A percentile compares a stretch with the other conserved stretches of the same genome.
phyloP scores from a whole-genome alignment of 2,113 vertebrate genomes.

The Hypocryptadius cinnamomeus region DNA sequence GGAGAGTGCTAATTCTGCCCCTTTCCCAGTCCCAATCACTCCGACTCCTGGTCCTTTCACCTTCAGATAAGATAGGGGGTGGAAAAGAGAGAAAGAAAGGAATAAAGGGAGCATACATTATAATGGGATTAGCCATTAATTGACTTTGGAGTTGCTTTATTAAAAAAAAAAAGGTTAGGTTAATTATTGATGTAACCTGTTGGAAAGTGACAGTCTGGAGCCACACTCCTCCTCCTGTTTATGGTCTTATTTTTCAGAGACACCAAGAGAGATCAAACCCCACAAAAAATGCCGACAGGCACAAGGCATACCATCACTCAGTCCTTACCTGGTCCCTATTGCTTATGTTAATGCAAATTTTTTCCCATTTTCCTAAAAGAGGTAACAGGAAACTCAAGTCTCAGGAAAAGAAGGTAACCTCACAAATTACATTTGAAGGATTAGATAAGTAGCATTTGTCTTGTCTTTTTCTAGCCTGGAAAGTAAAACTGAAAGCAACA shows the following conservation, averaged over 20 bases:
- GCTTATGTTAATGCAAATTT: neutral
- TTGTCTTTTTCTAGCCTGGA: neutral
- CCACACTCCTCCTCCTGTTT: neutral
- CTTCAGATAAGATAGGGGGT: neutral
- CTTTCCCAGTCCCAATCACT: constrained; percentile 69
- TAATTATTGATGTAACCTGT: neutral
- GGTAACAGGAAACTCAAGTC: neutral
- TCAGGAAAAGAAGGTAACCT: neutral
- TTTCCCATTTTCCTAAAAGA: neutral
- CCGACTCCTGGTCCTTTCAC: constrained; percentile 68
- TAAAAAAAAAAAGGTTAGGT: neutral
- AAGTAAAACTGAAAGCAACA: neutral
- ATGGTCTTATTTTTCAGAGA: neutral
- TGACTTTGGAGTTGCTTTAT: neutral
- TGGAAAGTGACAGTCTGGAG: neutral
- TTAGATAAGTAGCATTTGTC: neutral
- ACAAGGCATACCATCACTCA: neutral
- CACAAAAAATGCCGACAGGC: neutral
- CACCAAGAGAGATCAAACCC: neutral
- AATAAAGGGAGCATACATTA: neutral
- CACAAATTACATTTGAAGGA: neutral
- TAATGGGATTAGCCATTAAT: neutral
- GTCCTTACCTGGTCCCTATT: neutral
- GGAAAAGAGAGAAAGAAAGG: neutral
- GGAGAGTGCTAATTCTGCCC: constrained; percentile 67